Evolutionary conservation across 2,888 invertebrate species (phyloP).

Genomic region (Rhamnusium bicolor): DNA sequence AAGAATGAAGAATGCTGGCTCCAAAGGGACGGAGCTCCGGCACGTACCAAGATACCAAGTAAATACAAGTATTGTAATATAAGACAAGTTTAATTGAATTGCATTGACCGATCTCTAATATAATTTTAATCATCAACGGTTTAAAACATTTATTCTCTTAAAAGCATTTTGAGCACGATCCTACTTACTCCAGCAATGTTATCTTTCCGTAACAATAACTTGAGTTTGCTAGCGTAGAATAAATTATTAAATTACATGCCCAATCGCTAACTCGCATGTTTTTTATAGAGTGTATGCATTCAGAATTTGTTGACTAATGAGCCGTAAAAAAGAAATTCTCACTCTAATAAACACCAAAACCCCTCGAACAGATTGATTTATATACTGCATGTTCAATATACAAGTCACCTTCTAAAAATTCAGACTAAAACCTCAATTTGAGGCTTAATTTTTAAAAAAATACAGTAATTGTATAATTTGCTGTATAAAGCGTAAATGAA

Average conservation of each 20-base stretch:
- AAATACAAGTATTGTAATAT: no score
- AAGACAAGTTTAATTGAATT: background rate
- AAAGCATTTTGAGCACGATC: conserved; percentile 5
- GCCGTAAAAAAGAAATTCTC: conserved; percentile 11
- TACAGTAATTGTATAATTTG: background rate
- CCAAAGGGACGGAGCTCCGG: no score
- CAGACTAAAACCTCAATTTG: no score
- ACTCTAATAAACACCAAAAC: conserved; percentile 1
- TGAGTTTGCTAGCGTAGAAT: background rate
- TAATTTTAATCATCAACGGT: background rate
- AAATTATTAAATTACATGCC: conserved; percentile 20
- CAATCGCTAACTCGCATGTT: background rate
- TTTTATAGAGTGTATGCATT: background rate
- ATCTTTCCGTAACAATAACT: conserved; percentile 17
- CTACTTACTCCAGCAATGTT: background rate
- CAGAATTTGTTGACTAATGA: conserved; percentile 3
- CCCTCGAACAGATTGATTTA: background rate
- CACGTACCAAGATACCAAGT: background rate
- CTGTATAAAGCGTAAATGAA: background rate
- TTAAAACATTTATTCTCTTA: background rate
- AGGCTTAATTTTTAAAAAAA: no score
- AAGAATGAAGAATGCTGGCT: no score
- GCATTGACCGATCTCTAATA: background rate
- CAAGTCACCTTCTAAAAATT: no score
- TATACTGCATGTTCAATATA: no score